Conservation (phyloP, 2,113 vertebrate species). For the Lepus americanus region DNA sequence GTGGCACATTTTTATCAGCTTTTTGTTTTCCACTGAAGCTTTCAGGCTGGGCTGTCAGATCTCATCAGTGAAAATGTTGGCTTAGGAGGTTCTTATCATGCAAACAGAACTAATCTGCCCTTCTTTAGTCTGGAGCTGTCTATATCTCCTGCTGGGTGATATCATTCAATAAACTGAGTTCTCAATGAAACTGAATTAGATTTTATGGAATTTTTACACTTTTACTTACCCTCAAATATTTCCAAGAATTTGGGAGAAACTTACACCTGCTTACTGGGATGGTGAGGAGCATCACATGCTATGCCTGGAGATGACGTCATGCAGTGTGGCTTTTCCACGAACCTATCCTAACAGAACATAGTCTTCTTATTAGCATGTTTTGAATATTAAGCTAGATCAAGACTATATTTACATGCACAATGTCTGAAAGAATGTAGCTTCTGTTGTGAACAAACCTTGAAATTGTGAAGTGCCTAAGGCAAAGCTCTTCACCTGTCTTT, state of each 20-base stretch:
- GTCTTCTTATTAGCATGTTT: conserved; percentile 40
- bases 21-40: conserved; percentile 41
- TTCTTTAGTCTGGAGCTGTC: conserved; percentile 26
- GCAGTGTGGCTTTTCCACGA: background rate
- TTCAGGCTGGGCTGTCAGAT: conserved; percentile 67
- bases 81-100: conserved; percentile 56
- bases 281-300: background rate
- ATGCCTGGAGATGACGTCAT: background rate
- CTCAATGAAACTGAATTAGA: conserved; percentile 70
- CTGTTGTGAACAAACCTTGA: conserved; percentile 57
- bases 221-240: background rate
- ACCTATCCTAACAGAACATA: background rate
- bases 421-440: conserved; percentile 52
- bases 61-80: conserved; percentile 28
- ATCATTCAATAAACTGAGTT: conserved; percentile 68
- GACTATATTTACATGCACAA: conserved; percentile 32
- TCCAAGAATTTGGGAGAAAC: conserved; percentile 65
- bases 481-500: conserved; percentile 22
- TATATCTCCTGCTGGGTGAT: conserved; percentile 24
- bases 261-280: background rate
- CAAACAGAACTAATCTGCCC: conserved; percentile 61
- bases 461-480: conserved; percentile 19
- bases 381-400: conserved; percentile 67
- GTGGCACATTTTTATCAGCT: background rate
- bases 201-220: conserved; percentile 66